A percentile compares a stretch with the other conserved stretches of the same genome.
These are phyloP conservation scores for Chrysochloris asiatica DNA, from an alignment of 2,113 vertebrate genomes.

Conservation along the genomic window DNA sequence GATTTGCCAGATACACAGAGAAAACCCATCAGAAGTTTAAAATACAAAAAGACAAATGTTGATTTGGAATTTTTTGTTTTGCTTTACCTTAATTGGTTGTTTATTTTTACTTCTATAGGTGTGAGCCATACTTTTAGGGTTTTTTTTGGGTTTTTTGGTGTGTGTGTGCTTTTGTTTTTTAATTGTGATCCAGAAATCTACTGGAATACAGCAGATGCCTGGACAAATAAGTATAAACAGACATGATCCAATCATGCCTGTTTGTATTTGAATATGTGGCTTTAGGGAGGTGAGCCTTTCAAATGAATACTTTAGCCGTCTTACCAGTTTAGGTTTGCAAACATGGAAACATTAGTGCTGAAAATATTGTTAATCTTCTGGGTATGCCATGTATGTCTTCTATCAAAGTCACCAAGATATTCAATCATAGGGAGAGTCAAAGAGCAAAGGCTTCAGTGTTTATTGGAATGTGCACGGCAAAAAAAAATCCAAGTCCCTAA, in stretches of 20 bases:
- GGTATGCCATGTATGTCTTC: neutral
- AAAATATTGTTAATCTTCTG: neutral
- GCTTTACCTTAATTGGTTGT: neutral
- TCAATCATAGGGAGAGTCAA: conserved; percentile 1
- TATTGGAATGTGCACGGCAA: neutral
- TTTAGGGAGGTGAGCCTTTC: conserved; percentile 35
- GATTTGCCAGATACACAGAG: conserved; percentile 64
- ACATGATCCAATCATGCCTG: neutral
- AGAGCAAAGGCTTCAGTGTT: neutral
- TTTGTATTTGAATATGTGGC: neutral
- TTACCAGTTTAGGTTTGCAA: neutral
- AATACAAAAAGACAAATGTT: conserved; percentile 43
- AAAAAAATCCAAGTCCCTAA: neutral
- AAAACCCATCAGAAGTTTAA: conserved; percentile 63
- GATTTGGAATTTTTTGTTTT: conserved; percentile 42
- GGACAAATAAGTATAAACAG: neutral
- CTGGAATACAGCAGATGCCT: neutral
- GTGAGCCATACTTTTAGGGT: neutral
- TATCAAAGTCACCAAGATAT: neutral
- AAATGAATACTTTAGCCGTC: neutral
- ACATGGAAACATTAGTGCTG: neutral
- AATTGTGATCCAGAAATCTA: neutral
- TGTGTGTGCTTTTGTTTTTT: neutral
- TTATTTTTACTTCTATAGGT: conserved; percentile 20
- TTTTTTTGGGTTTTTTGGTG: neutral